These are phyloP conservation scores for Bufo gargarizans DNA, from an alignment of 2,113 vertebrate species.

Conservation along the genomic window DNA sequence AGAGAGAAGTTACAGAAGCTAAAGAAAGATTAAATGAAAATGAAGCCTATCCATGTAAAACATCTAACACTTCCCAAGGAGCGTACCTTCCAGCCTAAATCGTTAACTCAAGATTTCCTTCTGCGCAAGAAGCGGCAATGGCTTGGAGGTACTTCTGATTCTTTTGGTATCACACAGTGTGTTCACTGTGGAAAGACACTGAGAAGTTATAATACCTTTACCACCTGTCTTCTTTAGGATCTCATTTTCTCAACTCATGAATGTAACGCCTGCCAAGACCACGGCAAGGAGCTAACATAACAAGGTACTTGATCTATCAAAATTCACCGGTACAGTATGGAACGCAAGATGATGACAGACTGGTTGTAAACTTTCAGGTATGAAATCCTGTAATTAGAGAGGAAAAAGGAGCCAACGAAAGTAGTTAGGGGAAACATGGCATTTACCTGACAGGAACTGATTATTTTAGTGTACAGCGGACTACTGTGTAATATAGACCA, in stretches of 20 bases:
- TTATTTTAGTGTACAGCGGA: background rate
- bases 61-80: too few species aligned
- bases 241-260: background rate
- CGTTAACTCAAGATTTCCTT: background rate
- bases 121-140: background rate
- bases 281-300: conserved; percentile 4
- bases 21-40: too few species aligned
- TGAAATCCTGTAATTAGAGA: background rate
- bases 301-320: conserved; percentile 10
- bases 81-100: too few species aligned
- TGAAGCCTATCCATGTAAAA: too few species aligned
- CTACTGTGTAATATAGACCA: background rate
- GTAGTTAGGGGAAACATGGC: background rate
- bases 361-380: background rate
- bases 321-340: background rate
- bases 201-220: background rate
- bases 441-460: background rate
- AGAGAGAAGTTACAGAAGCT: too few species aligned
- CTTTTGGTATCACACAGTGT: background rate
- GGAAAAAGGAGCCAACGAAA: background rate
- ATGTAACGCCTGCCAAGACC: conserved; percentile 13
- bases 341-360: background rate
- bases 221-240: background rate
- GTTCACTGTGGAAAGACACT: background rate
- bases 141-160: background rate